Evolutionary conservation across 2,888 invertebrate species (phyloP), one percentile per base, ranked within the genome.

Genomic region (Caradrina clavipalpis): DNA sequence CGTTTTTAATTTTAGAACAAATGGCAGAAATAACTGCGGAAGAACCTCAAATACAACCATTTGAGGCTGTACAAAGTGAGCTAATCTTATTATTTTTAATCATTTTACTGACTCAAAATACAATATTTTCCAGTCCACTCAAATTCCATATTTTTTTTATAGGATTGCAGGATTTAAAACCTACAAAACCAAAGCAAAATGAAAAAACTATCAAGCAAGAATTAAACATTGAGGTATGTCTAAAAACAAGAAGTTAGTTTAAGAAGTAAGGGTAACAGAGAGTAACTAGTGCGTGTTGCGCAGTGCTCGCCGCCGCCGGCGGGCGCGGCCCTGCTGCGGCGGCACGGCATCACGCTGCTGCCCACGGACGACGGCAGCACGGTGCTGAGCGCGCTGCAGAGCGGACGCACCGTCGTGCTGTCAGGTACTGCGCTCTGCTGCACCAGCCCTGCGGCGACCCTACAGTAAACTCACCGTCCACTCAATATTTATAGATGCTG

Each of bases 301-400:
- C 31, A 70, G 75, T 4, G 54, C 21, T n/a, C 13, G 21, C 2
- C 35, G 21, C 53, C 7, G 35, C 15, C 15, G 72, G 73, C 76
- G 96, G 96, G 96, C 22, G 94, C 92, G 50, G 90, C 98, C 2
- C 70, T 60, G 8, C 96, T 98, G 92, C 96, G 99, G 72, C 98
- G 97, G 82, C 98, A 98, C 93, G 98, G 98, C 76, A 98, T 98
- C 87, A 97, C 98, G 56, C 97, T 99, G 97, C 97, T 98, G 89
- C 98, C 98, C 61, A 96, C 97, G 26, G 98, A 98, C 90, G 97
- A 97, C 82, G 96, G 94, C 86, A 90, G 97, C 95, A 92, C 98
- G 95, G 97, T 98, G 69, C 97, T 97, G 80, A 97, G 97, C 72
- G 98, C 98, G 45, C 97, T 99, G 90, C 98, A 98, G 94, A 98